Evolutionary conservation across 2,888 invertebrate species (phyloP).

Genomic region (Amblyteles armatorius): DNA sequence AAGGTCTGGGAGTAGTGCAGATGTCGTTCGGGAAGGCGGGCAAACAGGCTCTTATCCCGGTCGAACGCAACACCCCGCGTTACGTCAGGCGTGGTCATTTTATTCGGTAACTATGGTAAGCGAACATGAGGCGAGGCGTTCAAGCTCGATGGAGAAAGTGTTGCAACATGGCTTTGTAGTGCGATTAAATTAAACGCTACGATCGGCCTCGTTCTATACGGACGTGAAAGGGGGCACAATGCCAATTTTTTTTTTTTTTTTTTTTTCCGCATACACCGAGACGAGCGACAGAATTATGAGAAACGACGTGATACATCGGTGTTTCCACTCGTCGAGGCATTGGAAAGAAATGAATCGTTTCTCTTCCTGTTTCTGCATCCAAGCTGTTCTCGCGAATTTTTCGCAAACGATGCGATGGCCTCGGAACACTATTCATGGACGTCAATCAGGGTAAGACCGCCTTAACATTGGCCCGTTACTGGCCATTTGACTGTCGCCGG

Average conservation of each 20-base stretch:
- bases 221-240: slow-evolving; percentile 14
- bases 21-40: slow-evolving; percentile 51
- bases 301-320: not conserved
- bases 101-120: slow-evolving; percentile 61
- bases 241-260: not conserved
- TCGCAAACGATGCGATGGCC: not conserved
- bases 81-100: slow-evolving; percentile 68
- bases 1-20: slow-evolving; percentile 68
- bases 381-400: not conserved
- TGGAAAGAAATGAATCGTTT: not conserved
- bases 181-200: slow-evolving; percentile 26
- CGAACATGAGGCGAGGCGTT: slow-evolving; percentile 29
- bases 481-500: not conserved
- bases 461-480: not conserved
- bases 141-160: slow-evolving; percentile 63
- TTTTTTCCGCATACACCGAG: not conserved
- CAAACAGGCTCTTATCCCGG: slow-evolving; percentile 45
- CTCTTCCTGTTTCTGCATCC: not conserved
- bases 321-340: not conserved
- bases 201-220: slow-evolving; percentile 12
- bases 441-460: not conserved
- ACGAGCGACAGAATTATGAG: not conserved
- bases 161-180: slow-evolving; percentile 45
- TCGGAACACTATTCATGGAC: not conserved
- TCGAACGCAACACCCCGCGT: slow-evolving; percentile 54